A percentile compares a stretch with the other conserved stretches of the same genome.
Conservation (phyloP, 1,140 invertebrate genomes). For the Gonioctena quinquepunctata region DNA sequence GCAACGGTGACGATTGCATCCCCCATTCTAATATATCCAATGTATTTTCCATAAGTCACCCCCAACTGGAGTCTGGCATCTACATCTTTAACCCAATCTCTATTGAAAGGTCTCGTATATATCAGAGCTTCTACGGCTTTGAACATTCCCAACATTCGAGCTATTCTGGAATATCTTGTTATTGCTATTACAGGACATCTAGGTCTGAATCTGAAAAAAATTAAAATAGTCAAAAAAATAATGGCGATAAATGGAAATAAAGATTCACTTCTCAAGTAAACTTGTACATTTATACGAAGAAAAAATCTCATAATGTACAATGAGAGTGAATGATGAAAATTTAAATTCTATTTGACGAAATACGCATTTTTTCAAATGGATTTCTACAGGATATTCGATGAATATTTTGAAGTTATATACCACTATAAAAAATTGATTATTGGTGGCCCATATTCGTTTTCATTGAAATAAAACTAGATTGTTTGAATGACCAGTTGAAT, state of each 20-base stretch:
- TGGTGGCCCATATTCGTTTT: too few relatives aligned
- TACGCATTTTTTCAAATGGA: too few relatives aligned
- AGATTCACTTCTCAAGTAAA: not conserved
- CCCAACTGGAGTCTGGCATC: constrained; percentile 70
- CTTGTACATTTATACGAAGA: not conserved
- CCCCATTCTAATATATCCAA: constrained; percentile 65
- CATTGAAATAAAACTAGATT: too few relatives aligned
- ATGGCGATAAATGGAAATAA: too few relatives aligned
- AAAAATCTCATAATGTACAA: not conserved
- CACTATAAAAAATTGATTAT: too few relatives aligned
- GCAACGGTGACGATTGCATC: constrained; percentile 73
- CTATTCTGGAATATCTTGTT: constrained; percentile 71
- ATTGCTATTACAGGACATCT: constrained; percentile 84
- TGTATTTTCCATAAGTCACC: constrained; percentile 65
- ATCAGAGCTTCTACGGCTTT: constrained; percentile 63
- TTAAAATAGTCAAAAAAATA: not conserved
- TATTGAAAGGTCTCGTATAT: constrained; percentile 25
- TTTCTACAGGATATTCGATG: too few relatives aligned
- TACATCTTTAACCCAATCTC: constrained; percentile 62
- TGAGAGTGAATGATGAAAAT: too few relatives aligned
- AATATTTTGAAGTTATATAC: too few relatives aligned
- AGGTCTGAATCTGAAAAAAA: constrained; percentile 69
- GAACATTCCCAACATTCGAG: constrained; percentile 76
- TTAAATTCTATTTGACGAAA: too few relatives aligned
- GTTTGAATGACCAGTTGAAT: too few relatives aligned